phyloP scores from a whole-genome alignment of 2,888 invertebrate genomes.

The Lysandra coridon region DNA sequence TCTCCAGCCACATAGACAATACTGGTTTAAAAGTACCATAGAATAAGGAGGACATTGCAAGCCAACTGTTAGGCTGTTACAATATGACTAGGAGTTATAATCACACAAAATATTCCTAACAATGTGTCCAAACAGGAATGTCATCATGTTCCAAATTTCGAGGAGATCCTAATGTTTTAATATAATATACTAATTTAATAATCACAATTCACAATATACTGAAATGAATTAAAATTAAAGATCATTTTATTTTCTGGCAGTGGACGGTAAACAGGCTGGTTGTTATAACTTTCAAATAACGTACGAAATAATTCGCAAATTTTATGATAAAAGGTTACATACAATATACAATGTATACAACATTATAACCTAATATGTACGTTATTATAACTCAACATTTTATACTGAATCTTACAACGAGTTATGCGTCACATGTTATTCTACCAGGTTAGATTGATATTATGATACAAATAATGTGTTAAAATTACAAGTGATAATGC shows the following conservation, averaged over 20 bases:
- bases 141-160: background rate
- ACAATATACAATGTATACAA: constrained; percentile 5
- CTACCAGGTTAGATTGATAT: background rate
- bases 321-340: background rate
- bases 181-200: background rate
- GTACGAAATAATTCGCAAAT: background rate
- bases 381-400: background rate
- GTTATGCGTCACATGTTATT: background rate
- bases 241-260: constrained; percentile 37
- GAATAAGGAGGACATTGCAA: background rate
- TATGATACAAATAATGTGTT: constrained; percentile 6
- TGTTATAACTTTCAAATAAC: constrained; percentile 22
- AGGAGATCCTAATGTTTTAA: background rate
- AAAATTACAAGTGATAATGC: background rate
- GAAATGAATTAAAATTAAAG: constrained; percentile 31
- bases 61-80: constrained; percentile 35
- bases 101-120: constrained; percentile 36
- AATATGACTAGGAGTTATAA: constrained; percentile 45
- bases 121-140: background rate
- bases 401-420: background rate
- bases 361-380: background rate
- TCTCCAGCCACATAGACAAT: background rate
- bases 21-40: background rate
- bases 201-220: background rate
- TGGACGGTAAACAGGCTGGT: constrained; percentile 41